phyloP scores from a whole-genome alignment of 2,888 invertebrate species.

The Drosophila lutescens region DNA sequence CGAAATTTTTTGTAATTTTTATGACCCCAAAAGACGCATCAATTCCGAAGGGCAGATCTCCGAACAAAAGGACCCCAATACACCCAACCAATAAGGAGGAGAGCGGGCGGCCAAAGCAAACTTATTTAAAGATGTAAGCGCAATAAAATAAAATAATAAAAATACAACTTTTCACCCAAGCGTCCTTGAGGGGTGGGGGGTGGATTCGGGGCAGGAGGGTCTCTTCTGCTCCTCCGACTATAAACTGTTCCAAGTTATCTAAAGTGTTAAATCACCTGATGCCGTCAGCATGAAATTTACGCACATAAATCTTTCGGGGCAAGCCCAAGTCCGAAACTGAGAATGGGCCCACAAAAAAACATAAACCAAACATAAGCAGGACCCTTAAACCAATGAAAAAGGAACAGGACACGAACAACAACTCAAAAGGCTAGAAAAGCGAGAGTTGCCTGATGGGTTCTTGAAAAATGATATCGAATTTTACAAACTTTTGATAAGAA shows the following conservation, averaged over 20 bases:
- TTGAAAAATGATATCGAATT: no score
- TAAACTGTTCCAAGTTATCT: conserved; percentile 80
- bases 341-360: conserved; percentile 59
- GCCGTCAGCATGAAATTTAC: conserved; percentile 83
- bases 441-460: conserved; percentile 40
- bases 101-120: conserved; percentile 43
- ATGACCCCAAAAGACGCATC: conserved; percentile 81
- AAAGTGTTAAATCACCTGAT: conserved; percentile 84
- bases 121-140: conserved; percentile 73
- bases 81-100: conserved; percentile 42
- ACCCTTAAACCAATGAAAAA: conserved; percentile 18
- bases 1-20: conserved; percentile 75
- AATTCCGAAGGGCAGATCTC: conserved; percentile 64
- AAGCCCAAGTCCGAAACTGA: conserved; percentile 49
- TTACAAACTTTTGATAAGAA: neutral
- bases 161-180: conserved; percentile 69
- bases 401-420: conserved; percentile 21
- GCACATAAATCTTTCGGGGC: conserved; percentile 79
- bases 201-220: neutral
- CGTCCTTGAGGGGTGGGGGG: conserved; percentile 17
- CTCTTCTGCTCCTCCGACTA: conserved; percentile 53
- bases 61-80: conserved; percentile 43
- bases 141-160: conserved; percentile 78
- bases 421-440: conserved; percentile 39
- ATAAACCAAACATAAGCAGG: conserved; percentile 78